Conservation (phyloP, 2,888 invertebrate species). For the Linyphia triangularis region DNA sequence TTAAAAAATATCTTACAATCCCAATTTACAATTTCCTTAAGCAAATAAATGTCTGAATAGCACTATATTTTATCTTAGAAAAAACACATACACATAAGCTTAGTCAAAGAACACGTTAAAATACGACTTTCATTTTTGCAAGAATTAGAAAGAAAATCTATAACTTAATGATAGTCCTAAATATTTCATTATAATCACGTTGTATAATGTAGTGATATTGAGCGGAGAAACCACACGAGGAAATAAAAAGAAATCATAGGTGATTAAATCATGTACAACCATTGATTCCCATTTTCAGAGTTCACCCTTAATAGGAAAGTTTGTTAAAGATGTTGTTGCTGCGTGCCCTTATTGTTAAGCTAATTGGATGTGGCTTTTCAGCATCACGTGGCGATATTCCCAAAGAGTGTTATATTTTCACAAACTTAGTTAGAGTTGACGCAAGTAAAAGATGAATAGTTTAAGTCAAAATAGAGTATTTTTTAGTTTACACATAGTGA, state of each 20-base stretch:
- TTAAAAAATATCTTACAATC: too few relatives aligned
- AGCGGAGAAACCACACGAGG: constrained; percentile 20
- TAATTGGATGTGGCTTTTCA: constrained; percentile 36
- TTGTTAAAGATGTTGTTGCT: constrained; percentile 53
- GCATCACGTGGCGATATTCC: constrained; percentile 54
- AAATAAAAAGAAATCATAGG: constrained; percentile 32
- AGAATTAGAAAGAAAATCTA: not conserved
- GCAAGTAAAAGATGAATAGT: constrained; percentile 18
- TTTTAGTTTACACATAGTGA: not conserved
- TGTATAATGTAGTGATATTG: constrained; percentile 42
- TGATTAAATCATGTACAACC: constrained; percentile 47
- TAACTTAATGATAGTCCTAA: not conserved
- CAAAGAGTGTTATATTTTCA: constrained; percentile 50
- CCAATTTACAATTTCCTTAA: too few relatives aligned
- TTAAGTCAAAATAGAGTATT: not conserved
- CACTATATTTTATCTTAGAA: too few relatives aligned
- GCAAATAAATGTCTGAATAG: too few relatives aligned
- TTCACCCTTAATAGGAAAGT: constrained; percentile 50
- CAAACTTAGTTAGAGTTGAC: constrained; percentile 37
- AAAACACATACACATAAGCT: too few relatives aligned
- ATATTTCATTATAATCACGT: constrained; percentile 20
- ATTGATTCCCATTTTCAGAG: constrained; percentile 40
- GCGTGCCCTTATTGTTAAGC: constrained; percentile 43
- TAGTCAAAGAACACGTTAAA: too few relatives aligned
- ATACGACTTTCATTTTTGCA: too few relatives aligned